phyloP scores from a whole-genome alignment of 2,888 invertebrate species.

The Brachyptera risi region DNA sequence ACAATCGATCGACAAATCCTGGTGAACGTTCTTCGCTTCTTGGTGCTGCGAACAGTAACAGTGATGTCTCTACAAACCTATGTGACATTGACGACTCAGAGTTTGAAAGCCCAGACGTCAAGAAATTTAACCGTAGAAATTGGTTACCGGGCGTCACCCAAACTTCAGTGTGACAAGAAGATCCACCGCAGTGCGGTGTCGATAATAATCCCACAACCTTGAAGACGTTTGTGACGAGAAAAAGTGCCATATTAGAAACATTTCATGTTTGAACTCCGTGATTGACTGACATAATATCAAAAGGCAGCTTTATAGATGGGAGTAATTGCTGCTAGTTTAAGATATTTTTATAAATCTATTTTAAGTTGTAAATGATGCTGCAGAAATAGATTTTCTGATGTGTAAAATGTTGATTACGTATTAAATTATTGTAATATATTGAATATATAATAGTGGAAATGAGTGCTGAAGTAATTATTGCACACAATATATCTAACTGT shows the following conservation, averaged over 20 bases:
- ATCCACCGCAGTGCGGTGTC: conserved; percentile 10
- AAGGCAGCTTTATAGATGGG: conserved; percentile 12
- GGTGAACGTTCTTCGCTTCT: conserved; percentile 73
- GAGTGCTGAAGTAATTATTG: conserved; percentile 20
- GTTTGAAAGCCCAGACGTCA: conserved; percentile 54
- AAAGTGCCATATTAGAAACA: conserved; percentile 24
- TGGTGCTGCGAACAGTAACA: conserved; percentile 68
- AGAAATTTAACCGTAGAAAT: conserved; percentile 40
- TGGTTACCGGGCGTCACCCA: conserved; percentile 46
- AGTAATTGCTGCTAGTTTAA: conserved; percentile 16
- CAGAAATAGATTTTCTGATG: not conserved
- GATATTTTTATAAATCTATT: conserved; percentile 15
- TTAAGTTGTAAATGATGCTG: conserved; percentile 5
- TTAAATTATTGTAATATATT: conserved; percentile 6
- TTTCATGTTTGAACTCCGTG: not conserved
- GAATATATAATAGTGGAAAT: not conserved
- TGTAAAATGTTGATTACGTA: conserved; percentile 6
- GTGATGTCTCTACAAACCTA: conserved; percentile 81
- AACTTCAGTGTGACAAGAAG: conserved; percentile 45
- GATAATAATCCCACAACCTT: not conserved
- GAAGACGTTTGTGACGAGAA: conserved; percentile 1
- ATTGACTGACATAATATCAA: not conserved
- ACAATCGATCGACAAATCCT: too few species aligned
- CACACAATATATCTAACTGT: conserved; percentile 27
- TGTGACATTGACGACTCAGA: conserved; percentile 89